Evolutionary conservation across 2,113 vertebrate species (phyloP).

Genomic region (Phalacrocorax pelagicus): DNA sequence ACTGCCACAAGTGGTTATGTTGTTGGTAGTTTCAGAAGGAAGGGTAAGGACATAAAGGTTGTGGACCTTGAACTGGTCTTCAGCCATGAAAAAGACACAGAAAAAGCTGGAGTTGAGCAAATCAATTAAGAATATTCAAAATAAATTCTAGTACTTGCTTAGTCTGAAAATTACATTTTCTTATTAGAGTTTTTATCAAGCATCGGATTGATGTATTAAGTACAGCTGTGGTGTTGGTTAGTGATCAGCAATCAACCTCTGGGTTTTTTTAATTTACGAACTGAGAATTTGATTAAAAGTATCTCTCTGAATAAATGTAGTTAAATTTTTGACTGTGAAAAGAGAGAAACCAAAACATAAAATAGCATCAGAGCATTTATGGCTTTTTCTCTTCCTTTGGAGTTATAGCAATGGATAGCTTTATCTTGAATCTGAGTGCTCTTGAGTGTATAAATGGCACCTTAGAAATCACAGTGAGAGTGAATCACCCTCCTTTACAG

Average conservation of each 20-base stretch:
- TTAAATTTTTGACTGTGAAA: background rate
- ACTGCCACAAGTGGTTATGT: background rate
- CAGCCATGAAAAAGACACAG: background rate
- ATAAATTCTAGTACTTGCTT: background rate
- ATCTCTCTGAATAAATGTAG: background rate
- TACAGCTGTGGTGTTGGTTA: background rate
- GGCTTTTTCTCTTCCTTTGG: background rate
- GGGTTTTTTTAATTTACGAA: background rate
- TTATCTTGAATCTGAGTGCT: background rate
- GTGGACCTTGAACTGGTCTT: background rate
- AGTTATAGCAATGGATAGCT: background rate
- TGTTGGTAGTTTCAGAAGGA: background rate
- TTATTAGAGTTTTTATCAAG: background rate
- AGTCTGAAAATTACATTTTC: background rate
- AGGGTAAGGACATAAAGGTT: background rate
- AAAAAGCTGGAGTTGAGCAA: background rate
- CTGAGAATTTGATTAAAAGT: background rate
- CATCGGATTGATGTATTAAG: background rate
- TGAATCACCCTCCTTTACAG: slow-evolving; percentile 9
- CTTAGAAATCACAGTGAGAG: background rate
- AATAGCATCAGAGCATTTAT: background rate
- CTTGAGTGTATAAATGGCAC: background rate
- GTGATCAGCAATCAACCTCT: background rate
- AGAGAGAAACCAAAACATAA: background rate
- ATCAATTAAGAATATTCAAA: background rate